A percentile compares a stretch with the other conserved stretches of the same genome.
phyloP scores from a whole-genome alignment of 2,113 vertebrate genomes.

The Suricata suricatta region DNA sequence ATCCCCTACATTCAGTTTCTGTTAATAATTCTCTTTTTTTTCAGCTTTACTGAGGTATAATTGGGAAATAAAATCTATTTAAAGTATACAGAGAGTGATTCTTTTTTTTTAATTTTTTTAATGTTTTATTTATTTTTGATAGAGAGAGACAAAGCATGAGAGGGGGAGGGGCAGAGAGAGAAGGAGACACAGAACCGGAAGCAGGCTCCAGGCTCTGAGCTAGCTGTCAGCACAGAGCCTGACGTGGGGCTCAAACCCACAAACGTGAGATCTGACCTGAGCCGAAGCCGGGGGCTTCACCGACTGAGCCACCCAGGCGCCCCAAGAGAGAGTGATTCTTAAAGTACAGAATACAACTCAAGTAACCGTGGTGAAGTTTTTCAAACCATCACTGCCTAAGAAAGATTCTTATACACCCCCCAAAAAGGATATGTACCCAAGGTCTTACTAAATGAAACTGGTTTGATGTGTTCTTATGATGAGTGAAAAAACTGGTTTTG shows the following conservation, averaged over 20 bases:
- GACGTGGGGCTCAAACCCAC: no score
- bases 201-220: no score
- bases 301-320: no score
- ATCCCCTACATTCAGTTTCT: background rate
- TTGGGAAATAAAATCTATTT: background rate
- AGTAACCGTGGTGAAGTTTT: background rate
- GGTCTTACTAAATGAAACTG: background rate
- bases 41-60: background rate
- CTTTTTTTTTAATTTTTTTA: no score
- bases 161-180: no score
- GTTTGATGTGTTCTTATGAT: background rate
- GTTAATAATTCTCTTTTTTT: background rate
- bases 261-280: no score
- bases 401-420: background rate
- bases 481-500: background rate
- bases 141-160: no score
- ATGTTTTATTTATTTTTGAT: no score
- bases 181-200: no score
- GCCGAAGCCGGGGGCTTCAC: no score
- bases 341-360: background rate
- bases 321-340: no score
- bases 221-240: no score
- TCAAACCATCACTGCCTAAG: background rate
- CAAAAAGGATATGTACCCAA: background rate
- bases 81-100: background rate